Base-by-base conservation (phyloP, 2,888 invertebrate species). In the Melieria omissa region DNA sequence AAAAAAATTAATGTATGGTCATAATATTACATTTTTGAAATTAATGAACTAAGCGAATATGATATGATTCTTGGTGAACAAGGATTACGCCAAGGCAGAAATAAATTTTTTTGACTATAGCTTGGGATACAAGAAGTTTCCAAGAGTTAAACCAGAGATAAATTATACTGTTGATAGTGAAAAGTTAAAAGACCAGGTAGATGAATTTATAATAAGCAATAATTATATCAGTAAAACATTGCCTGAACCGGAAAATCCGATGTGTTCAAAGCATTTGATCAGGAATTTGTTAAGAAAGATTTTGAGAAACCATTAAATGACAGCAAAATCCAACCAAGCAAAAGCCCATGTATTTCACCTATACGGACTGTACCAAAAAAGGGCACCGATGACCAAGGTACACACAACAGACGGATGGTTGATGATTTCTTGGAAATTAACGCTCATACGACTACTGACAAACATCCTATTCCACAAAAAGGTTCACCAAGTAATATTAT, bases 321-420 rank as follows among this genome's bases (percentile, higher is more conserved):
- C 9, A 65, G 57, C 5, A 61, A 54, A 29, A 73, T 16, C 16
- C 16, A 16, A 16, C 8, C 12, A 14, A 65, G 64, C 61, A 71
- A 49, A 62, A 54, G 49, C 12, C 66, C 67, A 42, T 70, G 65
- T 45, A 72, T 66, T 45, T 71, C 67, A 5, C 73, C 66, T 44
- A 70, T 66, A 16, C 65, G 66, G 70, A 66, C 46, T 52, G 70
- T 66, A 0, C 65, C 73, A 42, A 74, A 74, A 44, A 70, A 74
- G 44, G 66, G 63, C 5, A 10, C 49, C 29, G 58, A 65, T 46
- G 69, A 60, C 5, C 29, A 68, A 8, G 55, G 54, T 55, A 73
- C 14, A 42, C 16, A 16, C 47, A 65, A 73, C 42, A 45, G 46
- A 5, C 12, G 65, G 47, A 70, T 70, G 66, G 73, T 73, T 4